Evolutionary conservation across 2,888 invertebrate genomes (phyloP), one percentile per base, ranked within the genome.

Genomic region (Xylota sylvarum): DNA sequence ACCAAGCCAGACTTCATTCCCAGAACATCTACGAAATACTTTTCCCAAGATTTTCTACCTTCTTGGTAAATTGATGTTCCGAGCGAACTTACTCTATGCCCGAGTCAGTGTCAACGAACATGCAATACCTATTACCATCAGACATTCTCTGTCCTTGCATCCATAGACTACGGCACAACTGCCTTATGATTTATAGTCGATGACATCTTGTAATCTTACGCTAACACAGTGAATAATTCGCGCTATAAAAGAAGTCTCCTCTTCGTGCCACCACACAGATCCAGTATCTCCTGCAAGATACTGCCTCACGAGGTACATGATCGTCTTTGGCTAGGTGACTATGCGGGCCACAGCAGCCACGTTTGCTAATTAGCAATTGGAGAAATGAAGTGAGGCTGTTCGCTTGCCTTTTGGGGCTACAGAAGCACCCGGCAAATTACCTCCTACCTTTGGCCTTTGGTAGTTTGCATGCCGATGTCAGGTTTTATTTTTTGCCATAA

Each of bases 361-460:
- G 72, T 37, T 23, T 55, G 43, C 74, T 84, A 84, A 84, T 84
- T 84, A 84, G 79, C 70, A 55, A 67, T 78, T 65, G 50, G 48
- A 58, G 30, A 52, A 60, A 43, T 4, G 62, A 32, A 55, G 19
- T 32, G 64, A 48, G 58, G 64, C 23, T 43, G 23, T n/a, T n/a
- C n/a, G 23, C 23, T 23, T 30, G 58, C 3, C 46, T 40, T 40
- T 46, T 32, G 40, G 19, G 12, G n/a, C 50, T 46, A 58, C 62
- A 23, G 78, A 65, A 77, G 78, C 72, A 43, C 19, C 6, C 10
- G 35, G 83, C 79, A 78, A 78, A 62, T 79, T 78, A 46, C 32
- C 19, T 48, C 19, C 40, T 62, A 84, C 78, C 73, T 78, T 73
- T 78, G 67, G 62, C 67, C 73, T 84, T 78, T 84, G 9, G 7